phyloP scores from a whole-genome alignment of 2,113 vertebrate genomes.

The Chaetops frenatus region DNA sequence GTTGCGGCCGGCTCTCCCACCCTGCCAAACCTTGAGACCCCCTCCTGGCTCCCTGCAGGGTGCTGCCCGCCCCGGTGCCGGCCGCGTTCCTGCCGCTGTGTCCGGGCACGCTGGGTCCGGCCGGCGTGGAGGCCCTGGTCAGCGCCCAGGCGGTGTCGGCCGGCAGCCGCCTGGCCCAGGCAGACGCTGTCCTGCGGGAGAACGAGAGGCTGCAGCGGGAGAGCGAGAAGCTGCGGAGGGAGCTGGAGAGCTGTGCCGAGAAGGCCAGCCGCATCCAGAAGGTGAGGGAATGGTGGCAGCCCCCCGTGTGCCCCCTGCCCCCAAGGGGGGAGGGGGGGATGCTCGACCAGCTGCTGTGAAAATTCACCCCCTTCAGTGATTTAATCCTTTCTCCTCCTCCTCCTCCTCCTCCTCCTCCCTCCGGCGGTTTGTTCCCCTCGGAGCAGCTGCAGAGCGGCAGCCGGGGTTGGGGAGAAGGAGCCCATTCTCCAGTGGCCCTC shows the following conservation, averaged over 20 bases:
- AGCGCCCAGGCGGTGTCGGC: constrained; percentile 36
- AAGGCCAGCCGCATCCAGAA: constrained; percentile 87
- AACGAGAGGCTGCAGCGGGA: constrained; percentile 85
- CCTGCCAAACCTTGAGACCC: neutral
- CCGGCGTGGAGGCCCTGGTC: constrained; percentile 65
- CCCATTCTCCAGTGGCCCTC: constrained; percentile 52
- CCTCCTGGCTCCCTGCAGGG: constrained; percentile 62
- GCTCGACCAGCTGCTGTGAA: constrained; percentile 24
- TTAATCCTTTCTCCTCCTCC: neutral
- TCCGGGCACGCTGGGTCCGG: constrained; percentile 63
- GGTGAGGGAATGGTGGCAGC: constrained; percentile 61
- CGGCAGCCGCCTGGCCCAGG: constrained; percentile 71
- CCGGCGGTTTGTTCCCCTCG: neutral
- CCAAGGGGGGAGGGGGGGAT: too few relatives aligned
- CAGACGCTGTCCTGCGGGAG: constrained; percentile 78
- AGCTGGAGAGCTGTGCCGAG: constrained; percentile 79
- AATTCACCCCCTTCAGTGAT: neutral
- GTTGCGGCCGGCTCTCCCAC: fast-evolving
- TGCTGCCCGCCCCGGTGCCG: constrained; percentile 73
- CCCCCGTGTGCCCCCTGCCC: fast-evolving
- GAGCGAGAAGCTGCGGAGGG: constrained; percentile 67
- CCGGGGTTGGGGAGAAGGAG: constrained; percentile 44
- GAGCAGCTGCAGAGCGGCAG: constrained; percentile 60
- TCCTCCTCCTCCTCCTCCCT: neutral
- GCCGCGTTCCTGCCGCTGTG: constrained; percentile 65